phyloP scores from a whole-genome alignment of 2,888 invertebrate species.

The Trichacis sp. region DNA sequence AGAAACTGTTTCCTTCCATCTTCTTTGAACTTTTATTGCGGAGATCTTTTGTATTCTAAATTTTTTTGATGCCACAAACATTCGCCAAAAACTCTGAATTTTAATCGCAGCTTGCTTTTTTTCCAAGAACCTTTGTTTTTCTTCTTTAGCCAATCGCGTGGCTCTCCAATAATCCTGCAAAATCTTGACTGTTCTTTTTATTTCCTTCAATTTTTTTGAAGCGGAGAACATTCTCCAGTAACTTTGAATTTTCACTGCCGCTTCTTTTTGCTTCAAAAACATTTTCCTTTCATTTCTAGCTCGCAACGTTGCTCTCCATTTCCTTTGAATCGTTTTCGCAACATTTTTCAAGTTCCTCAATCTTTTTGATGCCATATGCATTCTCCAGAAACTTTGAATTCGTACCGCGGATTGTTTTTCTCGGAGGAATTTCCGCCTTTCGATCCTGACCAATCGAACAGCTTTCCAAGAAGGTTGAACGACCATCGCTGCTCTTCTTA shows the following conservation, averaged over 20 bases:
- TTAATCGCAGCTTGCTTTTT: slow-evolving; percentile 48
- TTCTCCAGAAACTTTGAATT: slow-evolving; percentile 68
- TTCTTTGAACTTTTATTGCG: slow-evolving; percentile 57
- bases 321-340: slow-evolving; percentile 58
- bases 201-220: slow-evolving; percentile 43
- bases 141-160: slow-evolving; percentile 32
- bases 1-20: slow-evolving; percentile 63
- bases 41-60: slow-evolving; percentile 38
- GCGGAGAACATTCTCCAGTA: slow-evolving; percentile 60
- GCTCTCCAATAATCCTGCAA: slow-evolving; percentile 71
- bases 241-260: slow-evolving; percentile 57
- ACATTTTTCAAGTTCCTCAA: slow-evolving; percentile 45
- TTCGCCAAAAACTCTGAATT: slow-evolving; percentile 68
- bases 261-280: slow-evolving; percentile 36
- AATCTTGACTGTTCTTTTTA: slow-evolving; percentile 56
- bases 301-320: slow-evolving; percentile 64
- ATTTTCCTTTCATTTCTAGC: slow-evolving; percentile 39
- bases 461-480: slow-evolving; percentile 71
- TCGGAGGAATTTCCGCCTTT: slow-evolving; percentile 32
- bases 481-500: slow-evolving; percentile 56
- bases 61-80: slow-evolving; percentile 47
- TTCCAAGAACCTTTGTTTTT: slow-evolving; percentile 34
- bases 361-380: slow-evolving; percentile 47
- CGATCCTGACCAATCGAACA: slow-evolving; percentile 32
- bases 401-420: slow-evolving; percentile 48